A percentile compares a stretch with the other conserved stretches of the same genome.
Conservation (phyloP, 2,113 vertebrate genomes). For the Apodemus speciosus region DNA sequence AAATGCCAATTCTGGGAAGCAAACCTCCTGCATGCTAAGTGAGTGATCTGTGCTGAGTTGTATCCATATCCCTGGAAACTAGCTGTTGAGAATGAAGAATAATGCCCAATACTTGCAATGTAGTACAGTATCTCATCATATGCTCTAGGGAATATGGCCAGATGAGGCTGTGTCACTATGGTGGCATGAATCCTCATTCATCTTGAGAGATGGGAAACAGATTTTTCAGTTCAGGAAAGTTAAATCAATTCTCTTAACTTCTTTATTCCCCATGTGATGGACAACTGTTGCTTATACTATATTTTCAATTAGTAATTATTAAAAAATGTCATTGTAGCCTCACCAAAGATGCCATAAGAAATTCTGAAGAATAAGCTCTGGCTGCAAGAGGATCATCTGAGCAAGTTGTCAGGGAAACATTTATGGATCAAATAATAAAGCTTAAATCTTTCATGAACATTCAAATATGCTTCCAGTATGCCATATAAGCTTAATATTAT, state of each 20-base stretch:
- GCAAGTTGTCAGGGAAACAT: background rate
- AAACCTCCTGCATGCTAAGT: background rate
- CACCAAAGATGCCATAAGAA: background rate
- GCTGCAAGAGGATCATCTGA: background rate
- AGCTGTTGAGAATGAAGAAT: constrained; percentile 1
- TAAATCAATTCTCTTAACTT: constrained; percentile 25
- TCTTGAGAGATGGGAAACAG: background rate
- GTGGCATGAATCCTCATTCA: background rate
- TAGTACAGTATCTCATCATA: background rate
- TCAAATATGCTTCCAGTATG: background rate
- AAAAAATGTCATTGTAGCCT: background rate
- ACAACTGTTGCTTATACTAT: background rate
- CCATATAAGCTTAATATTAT: background rate
- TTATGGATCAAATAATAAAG: background rate
- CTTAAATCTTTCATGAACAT: background rate
- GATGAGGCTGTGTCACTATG: background rate
- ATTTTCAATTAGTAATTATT: background rate
- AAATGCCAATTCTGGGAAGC: background rate
- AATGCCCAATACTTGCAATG: background rate
- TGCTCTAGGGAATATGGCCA: background rate
- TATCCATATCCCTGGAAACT: background rate
- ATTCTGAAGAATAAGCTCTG: background rate
- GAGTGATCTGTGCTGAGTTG: too few relatives aligned
- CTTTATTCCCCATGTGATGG: background rate
- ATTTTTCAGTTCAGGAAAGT: background rate